Conservation (phyloP, 2,113 vertebrate species). For the Anseranas semipalmata region DNA sequence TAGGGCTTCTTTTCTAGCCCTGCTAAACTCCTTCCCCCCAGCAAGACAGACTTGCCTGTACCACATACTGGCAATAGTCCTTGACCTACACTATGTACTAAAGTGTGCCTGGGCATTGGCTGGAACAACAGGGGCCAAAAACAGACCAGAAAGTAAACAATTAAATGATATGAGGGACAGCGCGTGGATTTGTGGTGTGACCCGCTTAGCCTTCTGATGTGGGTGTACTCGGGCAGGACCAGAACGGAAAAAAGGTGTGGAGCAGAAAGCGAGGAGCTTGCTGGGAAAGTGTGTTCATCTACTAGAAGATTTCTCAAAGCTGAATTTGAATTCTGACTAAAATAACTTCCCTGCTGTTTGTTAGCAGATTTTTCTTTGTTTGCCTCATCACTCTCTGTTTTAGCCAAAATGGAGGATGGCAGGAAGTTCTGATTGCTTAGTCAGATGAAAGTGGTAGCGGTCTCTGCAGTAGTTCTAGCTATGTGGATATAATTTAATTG, state of each 20-base stretch:
- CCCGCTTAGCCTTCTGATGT: neutral
- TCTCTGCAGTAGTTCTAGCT: neutral
- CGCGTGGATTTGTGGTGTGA: neutral
- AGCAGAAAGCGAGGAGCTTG: neutral
- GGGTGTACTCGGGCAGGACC: neutral
- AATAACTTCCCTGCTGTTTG: neutral
- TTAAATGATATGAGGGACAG: neutral
- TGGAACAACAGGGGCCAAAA: neutral
- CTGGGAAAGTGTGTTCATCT: neutral
- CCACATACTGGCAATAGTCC: neutral
- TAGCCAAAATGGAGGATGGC: neutral
- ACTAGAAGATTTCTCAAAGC: neutral
- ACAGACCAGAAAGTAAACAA: neutral
- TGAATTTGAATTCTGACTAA: neutral
- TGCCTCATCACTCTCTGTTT: neutral
- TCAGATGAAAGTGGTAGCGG: neutral
- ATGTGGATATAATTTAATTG: neutral
- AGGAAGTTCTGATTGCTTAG: neutral
- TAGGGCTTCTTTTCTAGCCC: neutral
- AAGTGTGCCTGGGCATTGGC: accelerated
- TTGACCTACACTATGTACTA: neutral
- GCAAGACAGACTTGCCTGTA: neutral
- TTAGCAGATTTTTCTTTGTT: neutral
- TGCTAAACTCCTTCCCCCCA: neutral
- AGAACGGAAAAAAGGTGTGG: neutral